Conservation (phyloP, 2,113 vertebrate species). For the Psammodynastes pulverulentus region DNA sequence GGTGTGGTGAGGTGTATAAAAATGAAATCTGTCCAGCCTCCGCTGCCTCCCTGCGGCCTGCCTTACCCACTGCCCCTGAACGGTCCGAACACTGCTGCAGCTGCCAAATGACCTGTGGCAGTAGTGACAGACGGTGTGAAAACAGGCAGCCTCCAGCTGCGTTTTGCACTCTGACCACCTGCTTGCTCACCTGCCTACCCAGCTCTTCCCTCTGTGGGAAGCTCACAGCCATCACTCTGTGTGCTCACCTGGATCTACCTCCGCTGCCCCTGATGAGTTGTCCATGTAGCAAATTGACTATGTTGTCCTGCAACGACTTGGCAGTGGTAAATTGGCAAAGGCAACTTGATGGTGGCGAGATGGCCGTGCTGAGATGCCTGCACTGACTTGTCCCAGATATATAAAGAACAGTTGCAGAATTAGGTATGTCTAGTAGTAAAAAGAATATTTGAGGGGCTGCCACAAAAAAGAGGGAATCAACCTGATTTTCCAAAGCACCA, state of each 20-base stretch:
- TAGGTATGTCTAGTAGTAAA: neutral
- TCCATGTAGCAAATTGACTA: neutral
- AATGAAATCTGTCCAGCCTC: neutral
- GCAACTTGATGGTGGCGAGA: neutral
- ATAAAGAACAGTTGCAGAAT: neutral
- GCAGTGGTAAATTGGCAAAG: neutral
- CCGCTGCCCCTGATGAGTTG: neutral
- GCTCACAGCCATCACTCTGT: neutral
- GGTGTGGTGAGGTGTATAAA: neutral
- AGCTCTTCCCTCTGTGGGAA: neutral
- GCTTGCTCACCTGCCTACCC: neutral
- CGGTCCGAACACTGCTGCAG: neutral
- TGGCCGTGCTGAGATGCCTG: neutral
- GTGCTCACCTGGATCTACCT: neutral
- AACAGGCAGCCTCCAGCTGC: neutral
- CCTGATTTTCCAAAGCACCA: no score
- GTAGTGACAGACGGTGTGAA: neutral
- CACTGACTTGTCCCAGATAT: neutral
- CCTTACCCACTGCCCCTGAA: neutral
- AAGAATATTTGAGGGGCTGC: neutral
- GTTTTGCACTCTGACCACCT: neutral
- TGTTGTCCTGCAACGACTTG: neutral
- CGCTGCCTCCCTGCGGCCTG: neutral
- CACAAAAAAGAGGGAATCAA: neutral
- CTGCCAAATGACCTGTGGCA: neutral